phyloP scores from a whole-genome alignment of 2,113 vertebrate genomes.

The Neotragus pygmaeus region DNA sequence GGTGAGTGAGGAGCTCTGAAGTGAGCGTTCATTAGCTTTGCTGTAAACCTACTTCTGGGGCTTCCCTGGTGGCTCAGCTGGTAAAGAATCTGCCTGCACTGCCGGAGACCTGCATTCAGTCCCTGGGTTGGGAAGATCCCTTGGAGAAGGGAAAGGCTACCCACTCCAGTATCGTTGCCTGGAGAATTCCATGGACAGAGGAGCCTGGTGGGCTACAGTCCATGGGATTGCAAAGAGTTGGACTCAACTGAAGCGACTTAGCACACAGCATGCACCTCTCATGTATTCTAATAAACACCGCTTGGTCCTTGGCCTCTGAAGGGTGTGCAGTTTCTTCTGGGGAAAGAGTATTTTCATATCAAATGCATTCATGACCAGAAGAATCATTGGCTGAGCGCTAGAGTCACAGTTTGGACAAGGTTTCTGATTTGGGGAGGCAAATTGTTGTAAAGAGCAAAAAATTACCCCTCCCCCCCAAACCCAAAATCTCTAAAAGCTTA shows the following conservation, averaged over 20 bases:
- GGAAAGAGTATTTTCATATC: not conserved
- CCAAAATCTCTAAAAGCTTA: not conserved
- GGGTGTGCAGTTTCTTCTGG: not conserved
- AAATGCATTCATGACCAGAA: not conserved
- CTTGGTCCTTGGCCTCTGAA: not conserved
- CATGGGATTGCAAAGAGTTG: not conserved
- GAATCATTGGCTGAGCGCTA: not conserved
- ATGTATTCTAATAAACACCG: not conserved
- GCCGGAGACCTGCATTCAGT: accelerated
- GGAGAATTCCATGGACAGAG: not conserved
- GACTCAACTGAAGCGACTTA: not conserved
- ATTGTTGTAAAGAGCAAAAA: not conserved
- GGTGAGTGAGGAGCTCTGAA: not conserved
- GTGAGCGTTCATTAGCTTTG: not conserved
- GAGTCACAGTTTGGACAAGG: not conserved
- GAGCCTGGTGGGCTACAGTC: not conserved
- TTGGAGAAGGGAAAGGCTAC: not conserved
- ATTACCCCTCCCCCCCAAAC: accelerated
- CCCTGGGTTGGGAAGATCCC: not conserved
- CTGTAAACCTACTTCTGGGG: not conserved
- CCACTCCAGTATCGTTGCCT: not conserved
- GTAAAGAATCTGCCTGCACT: not conserved
- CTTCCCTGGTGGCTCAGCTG: not conserved
- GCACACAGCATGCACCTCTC: accelerated
- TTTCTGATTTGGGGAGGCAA: not conserved